Base-by-base conservation (phyloP, 2,113 vertebrate species). In the Phylloscopus trochiloides region DNA sequence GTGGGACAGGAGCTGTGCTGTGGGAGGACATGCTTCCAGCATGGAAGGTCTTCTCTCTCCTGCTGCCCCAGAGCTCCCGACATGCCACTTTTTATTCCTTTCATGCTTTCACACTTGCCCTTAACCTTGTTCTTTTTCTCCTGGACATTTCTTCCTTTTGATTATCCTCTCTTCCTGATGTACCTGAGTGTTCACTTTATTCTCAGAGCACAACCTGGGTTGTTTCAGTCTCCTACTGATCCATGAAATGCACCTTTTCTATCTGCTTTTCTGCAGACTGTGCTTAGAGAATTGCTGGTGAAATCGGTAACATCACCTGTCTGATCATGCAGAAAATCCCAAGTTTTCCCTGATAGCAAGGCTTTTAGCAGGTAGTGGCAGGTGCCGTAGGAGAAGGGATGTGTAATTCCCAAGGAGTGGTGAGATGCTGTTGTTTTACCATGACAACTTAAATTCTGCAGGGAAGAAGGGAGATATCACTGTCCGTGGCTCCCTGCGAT, bases 181-280 rank as follows among this genome's bases (percentile, higher is more conserved):
- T 61, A 40, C 31, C 62, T 40, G 55, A 28, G 77, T 17, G 32
- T 55, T 91, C 31, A 20, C 20, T 25, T 67, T 62, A 36, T n/a
- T 88, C 63, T 88, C 83, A 72, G 34, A 34, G n/a, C 24, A 43
- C 0, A 5, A 1, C 40, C 71, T 1, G 1, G 10, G 36, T 68
- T 3, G 0, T 65, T 86, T 36, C 2, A 4, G 31, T 55, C n/a
- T 85, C 81, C 87, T 74, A 50, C 62, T 0, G 7, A 50, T 70
- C 58, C 1, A 1, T 77, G 22, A 86, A 93, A 32, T 0, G 0
- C 22, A 10, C 40, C 52, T 65, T 86, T 92, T 61, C 42, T n/a
- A n/a, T 75, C 85, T 82, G 77, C 66, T 68, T 17, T 61, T 90
- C 57, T 78, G 62, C 78, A 85, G 77, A 20, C 80, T 55, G 54